Conservation (phyloP, 2,888 invertebrate genomes). For the Amphipoea oculea region DNA sequence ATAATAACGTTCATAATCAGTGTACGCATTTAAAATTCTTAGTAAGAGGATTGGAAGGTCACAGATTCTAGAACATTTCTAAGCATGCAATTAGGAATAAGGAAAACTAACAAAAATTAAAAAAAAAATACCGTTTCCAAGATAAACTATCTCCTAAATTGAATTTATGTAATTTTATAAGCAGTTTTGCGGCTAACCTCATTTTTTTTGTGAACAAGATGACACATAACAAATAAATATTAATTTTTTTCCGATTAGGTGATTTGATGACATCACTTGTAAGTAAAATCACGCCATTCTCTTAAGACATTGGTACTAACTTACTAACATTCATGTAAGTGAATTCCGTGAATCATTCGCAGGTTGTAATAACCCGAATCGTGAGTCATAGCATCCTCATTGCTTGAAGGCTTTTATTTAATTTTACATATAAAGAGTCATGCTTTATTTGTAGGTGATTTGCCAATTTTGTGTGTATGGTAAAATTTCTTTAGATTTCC, state of each 20-base stretch:
- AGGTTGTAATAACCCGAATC: slow-evolving; percentile 54
- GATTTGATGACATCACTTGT: slow-evolving; percentile 41
- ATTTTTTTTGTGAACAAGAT: slow-evolving; percentile 20
- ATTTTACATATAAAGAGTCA: slow-evolving; percentile 3
- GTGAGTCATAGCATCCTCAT: slow-evolving; percentile 51
- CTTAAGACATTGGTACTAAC: slow-evolving; percentile 19
- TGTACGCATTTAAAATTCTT: slow-evolving; percentile 16
- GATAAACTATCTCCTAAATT: slow-evolving; percentile 29
- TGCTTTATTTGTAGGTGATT: slow-evolving; percentile 21
- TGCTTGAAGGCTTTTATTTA: slow-evolving; percentile 36
- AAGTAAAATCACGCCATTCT: slow-evolving; percentile 8
- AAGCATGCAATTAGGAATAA: slow-evolving; percentile 28
- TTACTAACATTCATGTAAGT: slow-evolving; percentile 30
- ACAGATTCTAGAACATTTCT: slow-evolving; percentile 14
- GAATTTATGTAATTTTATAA: slow-evolving; percentile 12
- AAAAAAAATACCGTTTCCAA: slow-evolving; percentile 19
- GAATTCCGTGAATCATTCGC: slow-evolving; percentile 49
- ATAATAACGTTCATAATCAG: slow-evolving; percentile 25
- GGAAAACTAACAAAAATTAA: slow-evolving; percentile 39
- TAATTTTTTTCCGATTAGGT: slow-evolving; percentile 8
- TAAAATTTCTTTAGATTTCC: slow-evolving; percentile 1
- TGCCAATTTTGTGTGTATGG: not conserved
- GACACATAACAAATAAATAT: slow-evolving; percentile 22
- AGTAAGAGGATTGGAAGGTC: slow-evolving; percentile 1
- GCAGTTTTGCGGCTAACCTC: slow-evolving; percentile 26